Evolutionary conservation across 2,113 vertebrate species (phyloP).

Genomic region (Oryzias melastigma): DNA sequence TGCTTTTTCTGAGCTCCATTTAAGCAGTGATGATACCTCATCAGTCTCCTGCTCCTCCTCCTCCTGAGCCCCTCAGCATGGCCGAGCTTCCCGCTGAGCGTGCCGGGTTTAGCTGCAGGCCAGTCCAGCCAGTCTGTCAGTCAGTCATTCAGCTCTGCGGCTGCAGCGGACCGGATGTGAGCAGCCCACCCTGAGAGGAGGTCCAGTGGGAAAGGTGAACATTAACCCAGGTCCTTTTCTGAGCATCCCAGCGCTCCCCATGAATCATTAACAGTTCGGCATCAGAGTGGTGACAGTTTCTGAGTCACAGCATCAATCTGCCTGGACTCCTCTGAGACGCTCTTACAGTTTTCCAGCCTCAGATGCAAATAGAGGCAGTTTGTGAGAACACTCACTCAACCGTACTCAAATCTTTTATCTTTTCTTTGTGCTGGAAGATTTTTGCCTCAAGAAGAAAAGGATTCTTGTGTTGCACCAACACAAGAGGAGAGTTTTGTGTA

Average conservation of each 20-base stretch:
- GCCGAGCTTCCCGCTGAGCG: constrained; percentile 63
- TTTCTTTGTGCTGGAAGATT: too few relatives aligned
- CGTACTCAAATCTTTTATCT: neutral
- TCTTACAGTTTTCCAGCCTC: constrained; percentile 29
- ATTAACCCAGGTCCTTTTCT: constrained; percentile 75
- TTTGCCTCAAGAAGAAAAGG: too few relatives aligned
- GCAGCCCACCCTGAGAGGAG: constrained; percentile 52
- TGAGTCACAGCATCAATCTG: constrained; percentile 70
- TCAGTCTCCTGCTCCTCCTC: constrained; percentile 49
- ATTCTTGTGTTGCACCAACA: too few relatives aligned
- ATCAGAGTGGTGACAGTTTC: constrained; percentile 60
- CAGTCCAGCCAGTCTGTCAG: constrained; percentile 44
- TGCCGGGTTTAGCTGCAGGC: constrained; percentile 70
- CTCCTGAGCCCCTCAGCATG: constrained; percentile 11
- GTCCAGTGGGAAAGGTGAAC: constrained; percentile 66
- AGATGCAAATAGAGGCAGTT: constrained; percentile 35
- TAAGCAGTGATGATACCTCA: constrained; percentile 24
- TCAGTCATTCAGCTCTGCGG: constrained; percentile 10
- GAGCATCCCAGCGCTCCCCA: constrained; percentile 65
- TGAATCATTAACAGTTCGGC: constrained; percentile 75
- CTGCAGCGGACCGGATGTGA: constrained; percentile 38
- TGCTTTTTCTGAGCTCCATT: constrained; percentile 27
- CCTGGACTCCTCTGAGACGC: constrained; percentile 55
- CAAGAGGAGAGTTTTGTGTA: too few relatives aligned
- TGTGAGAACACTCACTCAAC: neutral